Evolutionary conservation across 2,113 vertebrate species (phyloP).

Genomic region (Esox niger): DNA sequence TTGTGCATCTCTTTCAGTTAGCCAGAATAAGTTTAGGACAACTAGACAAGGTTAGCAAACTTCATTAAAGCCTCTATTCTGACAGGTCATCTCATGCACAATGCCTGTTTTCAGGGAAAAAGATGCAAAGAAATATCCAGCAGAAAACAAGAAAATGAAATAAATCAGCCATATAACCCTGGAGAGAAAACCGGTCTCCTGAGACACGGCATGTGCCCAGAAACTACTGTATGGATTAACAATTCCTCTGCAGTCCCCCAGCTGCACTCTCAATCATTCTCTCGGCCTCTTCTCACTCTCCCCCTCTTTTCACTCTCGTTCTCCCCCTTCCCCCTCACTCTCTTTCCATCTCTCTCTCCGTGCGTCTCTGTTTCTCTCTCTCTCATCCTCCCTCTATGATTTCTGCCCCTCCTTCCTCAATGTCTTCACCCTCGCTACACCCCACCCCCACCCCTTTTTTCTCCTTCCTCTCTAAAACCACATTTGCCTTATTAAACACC

Average conservation of each 20-base stretch:
- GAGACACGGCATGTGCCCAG: neutral
- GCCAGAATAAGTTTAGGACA: neutral
- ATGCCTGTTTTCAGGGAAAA: neutral
- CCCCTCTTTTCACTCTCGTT: neutral
- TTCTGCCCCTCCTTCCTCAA: neutral
- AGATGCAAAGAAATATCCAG: neutral
- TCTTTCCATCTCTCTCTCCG: neutral
- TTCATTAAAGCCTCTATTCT: too few species aligned
- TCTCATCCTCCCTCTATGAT: too few species aligned
- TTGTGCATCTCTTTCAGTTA: neutral
- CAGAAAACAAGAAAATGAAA: neutral
- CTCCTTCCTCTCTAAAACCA: neutral
- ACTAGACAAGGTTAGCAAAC: neutral
- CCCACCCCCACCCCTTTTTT: neutral
- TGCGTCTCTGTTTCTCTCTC: neutral
- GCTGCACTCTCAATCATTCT: neutral
- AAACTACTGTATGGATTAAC: conserved; percentile 2
- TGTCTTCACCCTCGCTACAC: neutral
- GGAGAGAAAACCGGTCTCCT: neutral
- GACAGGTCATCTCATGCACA: too few species aligned
- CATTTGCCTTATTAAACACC: neutral
- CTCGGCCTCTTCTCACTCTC: neutral
- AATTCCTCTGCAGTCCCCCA: neutral
- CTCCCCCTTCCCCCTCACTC: neutral
- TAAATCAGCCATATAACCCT: too few species aligned